Evolutionary conservation across 2,888 invertebrate species (phyloP).

Genomic region (Nemotelus nigrinus): DNA sequence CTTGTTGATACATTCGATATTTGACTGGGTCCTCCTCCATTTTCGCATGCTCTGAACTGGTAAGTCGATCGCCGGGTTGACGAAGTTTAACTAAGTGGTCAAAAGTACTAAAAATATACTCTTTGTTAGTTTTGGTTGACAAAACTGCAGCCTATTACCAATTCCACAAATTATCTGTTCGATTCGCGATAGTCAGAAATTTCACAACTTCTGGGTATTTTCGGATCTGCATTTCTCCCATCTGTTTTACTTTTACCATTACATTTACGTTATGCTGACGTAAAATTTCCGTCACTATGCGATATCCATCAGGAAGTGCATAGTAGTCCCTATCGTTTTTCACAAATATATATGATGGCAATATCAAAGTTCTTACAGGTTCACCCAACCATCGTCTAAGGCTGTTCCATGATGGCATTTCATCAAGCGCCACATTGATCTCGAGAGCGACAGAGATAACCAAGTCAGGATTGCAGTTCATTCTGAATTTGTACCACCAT

Average conservation of each 20-base stretch:
- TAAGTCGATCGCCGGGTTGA: background rate
- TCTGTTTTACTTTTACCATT: background rate
- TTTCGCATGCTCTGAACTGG: background rate
- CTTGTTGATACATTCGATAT: slow-evolving; percentile 15
- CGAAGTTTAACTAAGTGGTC: background rate
- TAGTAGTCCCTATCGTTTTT: slow-evolving; percentile 1
- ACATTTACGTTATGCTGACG: background rate
- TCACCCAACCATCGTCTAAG: slow-evolving; percentile 23
- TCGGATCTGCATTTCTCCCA: background rate
- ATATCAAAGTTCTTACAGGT: background rate
- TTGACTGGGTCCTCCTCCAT: slow-evolving; percentile 22
- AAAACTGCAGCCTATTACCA: background rate
- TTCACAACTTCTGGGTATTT: background rate
- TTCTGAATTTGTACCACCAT: slow-evolving; percentile 16
- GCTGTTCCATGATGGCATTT: background rate
- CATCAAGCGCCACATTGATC: background rate
- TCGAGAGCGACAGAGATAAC: background rate
- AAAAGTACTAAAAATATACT: background rate
- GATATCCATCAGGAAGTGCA: background rate
- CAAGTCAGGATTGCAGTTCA: background rate
- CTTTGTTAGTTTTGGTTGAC: background rate
- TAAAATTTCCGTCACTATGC: background rate
- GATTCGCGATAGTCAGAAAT: slow-evolving; percentile 6
- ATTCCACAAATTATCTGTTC: background rate
- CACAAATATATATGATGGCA: background rate